Conservation (phyloP, 1,140 invertebrate species). For the Drosophila nannoptera region DNA sequence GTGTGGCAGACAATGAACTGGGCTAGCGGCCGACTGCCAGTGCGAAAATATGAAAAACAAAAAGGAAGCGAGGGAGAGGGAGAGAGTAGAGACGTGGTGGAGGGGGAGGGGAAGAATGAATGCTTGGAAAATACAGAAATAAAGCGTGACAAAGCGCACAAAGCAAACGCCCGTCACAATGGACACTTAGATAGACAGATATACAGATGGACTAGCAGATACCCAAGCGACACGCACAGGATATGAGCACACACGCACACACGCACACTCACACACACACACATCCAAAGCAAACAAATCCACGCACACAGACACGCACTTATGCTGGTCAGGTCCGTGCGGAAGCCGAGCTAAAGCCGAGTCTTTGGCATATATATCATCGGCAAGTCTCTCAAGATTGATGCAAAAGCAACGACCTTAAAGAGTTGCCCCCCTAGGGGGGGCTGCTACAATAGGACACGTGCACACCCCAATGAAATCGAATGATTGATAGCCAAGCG, state of each 20-base stretch:
- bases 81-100: no score
- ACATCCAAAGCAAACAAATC: slow-evolving; percentile 67
- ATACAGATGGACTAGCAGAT: slow-evolving; percentile 50
- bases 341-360: slow-evolving; percentile 43
- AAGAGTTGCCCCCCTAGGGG: slow-evolving; percentile 40
- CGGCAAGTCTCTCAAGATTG: slow-evolving; percentile 36
- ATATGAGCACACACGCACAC: slow-evolving; percentile 35
- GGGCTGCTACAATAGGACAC: no score
- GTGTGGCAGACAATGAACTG: slow-evolving; percentile 67
- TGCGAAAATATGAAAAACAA: slow-evolving; percentile 40
- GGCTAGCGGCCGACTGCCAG: slow-evolving; percentile 12
- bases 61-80: neutral
- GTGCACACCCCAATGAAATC: slow-evolving; percentile 25
- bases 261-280: slow-evolving; percentile 28
- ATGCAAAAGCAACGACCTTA: slow-evolving; percentile 36
- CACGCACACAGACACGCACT: slow-evolving; percentile 49
- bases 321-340: slow-evolving; percentile 42
- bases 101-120: slow-evolving; percentile 17
- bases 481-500: slow-evolving; percentile 31
- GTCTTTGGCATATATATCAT: slow-evolving; percentile 43
- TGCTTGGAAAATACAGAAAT: slow-evolving; percentile 53
- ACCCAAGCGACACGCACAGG: slow-evolving; percentile 52
- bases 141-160: slow-evolving; percentile 74
- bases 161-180: slow-evolving; percentile 70
- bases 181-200: slow-evolving; percentile 66